Conservation (phyloP, 2,113 vertebrate genomes). For the Semicossyphus pulcher region DNA sequence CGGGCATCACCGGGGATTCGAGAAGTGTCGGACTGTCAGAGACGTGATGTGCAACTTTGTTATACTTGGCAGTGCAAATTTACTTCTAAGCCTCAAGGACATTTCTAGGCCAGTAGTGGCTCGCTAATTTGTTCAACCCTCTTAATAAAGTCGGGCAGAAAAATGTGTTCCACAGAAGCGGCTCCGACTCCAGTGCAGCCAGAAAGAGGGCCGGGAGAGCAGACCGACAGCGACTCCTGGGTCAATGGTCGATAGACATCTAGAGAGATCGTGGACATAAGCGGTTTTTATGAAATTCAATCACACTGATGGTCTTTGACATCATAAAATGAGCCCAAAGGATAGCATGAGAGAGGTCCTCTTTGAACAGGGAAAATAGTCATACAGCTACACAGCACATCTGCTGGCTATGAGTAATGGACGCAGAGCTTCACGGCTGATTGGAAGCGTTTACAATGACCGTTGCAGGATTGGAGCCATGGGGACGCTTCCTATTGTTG, state of each 20-base stretch:
- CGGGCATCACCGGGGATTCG: conserved; percentile 19
- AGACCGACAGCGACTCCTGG: not conserved
- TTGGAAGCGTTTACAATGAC: conserved; percentile 26
- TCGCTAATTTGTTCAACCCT: conserved; percentile 45
- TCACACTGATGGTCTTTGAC: not conserved
- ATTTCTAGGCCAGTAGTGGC: conserved; percentile 25
- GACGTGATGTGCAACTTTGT: conserved; percentile 32
- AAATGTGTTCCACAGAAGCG: conserved; percentile 32
- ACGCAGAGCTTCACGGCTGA: conserved; percentile 17
- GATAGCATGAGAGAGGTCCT: not conserved
- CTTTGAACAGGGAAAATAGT: conserved; percentile 5
- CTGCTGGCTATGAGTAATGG: conserved; percentile 15
- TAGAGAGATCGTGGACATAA: conserved; percentile 1
- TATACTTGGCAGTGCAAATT: conserved; percentile 30
- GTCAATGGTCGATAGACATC: conserved; percentile 10
- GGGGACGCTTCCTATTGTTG: conserved; percentile 34
- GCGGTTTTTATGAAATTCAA: conserved; percentile 7
- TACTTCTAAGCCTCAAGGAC: conserved; percentile 45
- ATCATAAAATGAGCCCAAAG: too few relatives aligned
- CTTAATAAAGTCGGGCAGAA: conserved; percentile 47
- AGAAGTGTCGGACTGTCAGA: conserved; percentile 4
- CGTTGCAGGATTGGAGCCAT: conserved; percentile 14
- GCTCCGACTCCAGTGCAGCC: conserved; percentile 4
- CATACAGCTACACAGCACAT: not conserved
- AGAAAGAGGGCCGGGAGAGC: not conserved